These are phyloP conservation scores for Lichenostomus cassidix DNA, from an alignment of 2,113 vertebrate genomes.

Conservation along the genomic window DNA sequence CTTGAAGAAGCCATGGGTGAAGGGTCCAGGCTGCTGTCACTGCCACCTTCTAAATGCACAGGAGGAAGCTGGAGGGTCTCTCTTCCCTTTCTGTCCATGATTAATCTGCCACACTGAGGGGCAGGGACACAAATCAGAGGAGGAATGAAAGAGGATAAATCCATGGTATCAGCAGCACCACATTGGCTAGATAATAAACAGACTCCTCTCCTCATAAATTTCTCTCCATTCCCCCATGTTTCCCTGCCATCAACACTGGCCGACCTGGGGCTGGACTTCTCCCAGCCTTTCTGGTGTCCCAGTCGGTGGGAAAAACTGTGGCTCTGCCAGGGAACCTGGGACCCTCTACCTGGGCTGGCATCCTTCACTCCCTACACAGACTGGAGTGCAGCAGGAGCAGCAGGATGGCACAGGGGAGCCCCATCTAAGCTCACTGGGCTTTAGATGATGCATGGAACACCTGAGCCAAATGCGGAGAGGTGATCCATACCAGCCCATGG, in stretches of 20 bases:
- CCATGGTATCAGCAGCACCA: conserved; percentile 66
- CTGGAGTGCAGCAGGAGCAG: not conserved
- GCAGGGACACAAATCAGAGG: conserved; percentile 75
- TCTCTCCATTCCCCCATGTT: not conserved
- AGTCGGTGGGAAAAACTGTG: not conserved
- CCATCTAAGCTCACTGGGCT: not conserved
- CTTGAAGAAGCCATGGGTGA: not conserved
- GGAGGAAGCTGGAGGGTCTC: not conserved
- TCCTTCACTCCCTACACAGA: not conserved
- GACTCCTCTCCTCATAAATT: conserved; percentile 61
- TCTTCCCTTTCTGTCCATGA: conserved; percentile 20
- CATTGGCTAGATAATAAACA: conserved; percentile 79
- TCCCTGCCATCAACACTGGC: not conserved
- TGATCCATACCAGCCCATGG: not conserved
- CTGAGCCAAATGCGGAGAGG: accelerated
- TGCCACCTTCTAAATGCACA: not conserved
- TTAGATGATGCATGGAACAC: not conserved
- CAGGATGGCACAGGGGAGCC: not conserved
- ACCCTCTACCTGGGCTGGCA: not conserved
- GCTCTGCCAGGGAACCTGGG: not conserved
- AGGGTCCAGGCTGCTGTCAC: not conserved
- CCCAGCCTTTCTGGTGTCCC: not conserved
- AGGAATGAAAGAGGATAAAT: conserved; percentile 76
- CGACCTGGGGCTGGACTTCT: not conserved
- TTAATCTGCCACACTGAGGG: conserved; percentile 64